Evolutionary conservation across 2,797 vertebrate genomes (phyloP), one percentile per base, ranked within the genome.

Genomic region (Platyrinchus mystaceus): DNA sequence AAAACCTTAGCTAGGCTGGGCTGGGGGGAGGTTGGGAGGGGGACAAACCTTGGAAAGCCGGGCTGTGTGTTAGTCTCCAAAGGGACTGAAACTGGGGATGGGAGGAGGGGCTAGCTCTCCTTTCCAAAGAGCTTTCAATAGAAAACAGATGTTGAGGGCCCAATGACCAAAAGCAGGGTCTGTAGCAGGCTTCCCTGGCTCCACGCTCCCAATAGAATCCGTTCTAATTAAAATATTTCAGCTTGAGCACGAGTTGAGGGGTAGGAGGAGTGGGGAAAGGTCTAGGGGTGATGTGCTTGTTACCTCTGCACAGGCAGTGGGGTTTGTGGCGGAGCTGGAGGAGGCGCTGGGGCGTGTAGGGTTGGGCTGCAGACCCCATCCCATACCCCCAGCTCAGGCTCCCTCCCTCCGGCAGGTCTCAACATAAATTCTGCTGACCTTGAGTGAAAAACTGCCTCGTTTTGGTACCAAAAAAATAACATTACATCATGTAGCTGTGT

Each of bases 401-500:
- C 83, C 88, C 86, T 79, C 97, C 97, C 98, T 98, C 94, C 97
- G 95, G 93, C 94, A 96, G 92, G 96, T 36, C 55, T 98, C 93
- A 91, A 98, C 97, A 97, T 98, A 97, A 97, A 97, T 97, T 97
- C 92, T 93, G 90, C 98, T 98, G 98, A 98, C 98, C 98, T 96
- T 94, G 85, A 97, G 96, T 96, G 94, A 96, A 98, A 98, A 97
- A 98, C 96, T 98, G 98, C 98, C 97, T 97, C 90, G 76, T 98
- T 98, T 98, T 97, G 95, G 98, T 98, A 97, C 98, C 96, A 82
- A 98, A 98, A 95, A 98, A 99, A 98, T 97, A 98, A 98, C 98
- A 99, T 98, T 98, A 99, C 98, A 98, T 99, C 98, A 99, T 97
- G 97, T 91, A 96, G 96, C 95, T 93, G 87, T 97, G 96, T 98